Evolutionary conservation across 2,113 vertebrate genomes (phyloP), one percentile per base, ranked within the genome.

Genomic region (Isurus oxyrinchus): DNA sequence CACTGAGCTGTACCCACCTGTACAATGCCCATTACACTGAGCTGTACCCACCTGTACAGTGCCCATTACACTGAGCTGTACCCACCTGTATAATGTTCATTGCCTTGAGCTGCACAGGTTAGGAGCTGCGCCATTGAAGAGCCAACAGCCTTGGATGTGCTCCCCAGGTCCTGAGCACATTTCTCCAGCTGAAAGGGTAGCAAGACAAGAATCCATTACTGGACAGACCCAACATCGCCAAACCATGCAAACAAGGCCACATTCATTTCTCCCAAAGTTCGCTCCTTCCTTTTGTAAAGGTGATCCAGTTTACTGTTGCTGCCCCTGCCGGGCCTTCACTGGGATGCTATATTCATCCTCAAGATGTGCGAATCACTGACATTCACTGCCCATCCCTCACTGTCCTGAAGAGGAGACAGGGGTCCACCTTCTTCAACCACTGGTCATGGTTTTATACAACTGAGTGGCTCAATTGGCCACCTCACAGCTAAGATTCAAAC

Each of bases 121-220:
- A 99, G 97, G 96, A 99, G 96, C 97, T 99, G 99, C 0, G 99
- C 99, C 99, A 99, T 99, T 35, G 99, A 99, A 0, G 99, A 99
- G 35, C 99, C 99, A 0, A 99, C 99, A 2, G 99, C 98, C 97
- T 99, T 99, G 0, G 99, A 99, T 0, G 99, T 99, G 96, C 99
- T 99, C 95, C 99, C 99, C 96, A 99, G 98, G 97, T 99, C 99
- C 97, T 99, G 99, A 76, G 99, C 99, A 96, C 99, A 99, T 96
- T 99, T 99, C 97, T 99, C 99, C 96, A 99, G 98, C 99, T 99
- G 97, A 19, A 96, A 96, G 96, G 97, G 97, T n/a, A 96, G 8
- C 44, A 84, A 96, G 23, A 44, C n/a, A 69, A 67, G 44, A 69
- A 27, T 35, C 49, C n/a, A 53, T 95, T 19, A 44, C 21, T 16